Conservation (phyloP, 2,888 invertebrate genomes). For the Polydrusus pterygomalis region DNA sequence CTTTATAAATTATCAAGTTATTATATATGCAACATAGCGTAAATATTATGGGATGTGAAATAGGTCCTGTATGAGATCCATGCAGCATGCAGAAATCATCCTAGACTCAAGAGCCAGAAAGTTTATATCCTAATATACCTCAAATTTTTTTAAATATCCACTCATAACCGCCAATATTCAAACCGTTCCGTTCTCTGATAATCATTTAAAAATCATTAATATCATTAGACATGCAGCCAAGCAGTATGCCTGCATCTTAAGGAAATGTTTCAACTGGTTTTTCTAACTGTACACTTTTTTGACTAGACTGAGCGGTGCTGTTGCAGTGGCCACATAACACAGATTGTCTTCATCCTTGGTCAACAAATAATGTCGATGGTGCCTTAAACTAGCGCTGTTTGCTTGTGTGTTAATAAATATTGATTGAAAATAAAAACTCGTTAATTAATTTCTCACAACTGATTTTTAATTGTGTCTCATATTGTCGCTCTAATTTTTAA, state of each 20-base stretch:
- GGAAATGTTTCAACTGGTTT: constrained; percentile 19
- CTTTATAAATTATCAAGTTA: not conserved
- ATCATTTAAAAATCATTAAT: constrained; percentile 5
- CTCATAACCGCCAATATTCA: not conserved
- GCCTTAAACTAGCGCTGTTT: too few relatives aligned
- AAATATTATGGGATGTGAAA: not conserved
- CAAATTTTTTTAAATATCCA: not conserved
- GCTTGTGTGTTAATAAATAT: too few relatives aligned
- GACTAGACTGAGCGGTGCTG: constrained; percentile 21
- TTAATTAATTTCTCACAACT: not conserved
- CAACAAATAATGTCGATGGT: not conserved
- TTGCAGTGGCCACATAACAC: constrained; percentile 7
- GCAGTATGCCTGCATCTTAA: too few relatives aligned
- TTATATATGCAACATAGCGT: not conserved
- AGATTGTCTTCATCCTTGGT: not conserved
- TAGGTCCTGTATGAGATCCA: too few relatives aligned
- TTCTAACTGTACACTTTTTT: constrained; percentile 22
- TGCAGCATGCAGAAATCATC: too few relatives aligned
- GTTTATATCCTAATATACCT: too few relatives aligned
- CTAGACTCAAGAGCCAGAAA: too few relatives aligned
- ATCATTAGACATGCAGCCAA: not conserved
- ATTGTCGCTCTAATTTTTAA: not conserved
- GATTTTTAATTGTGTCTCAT: not conserved
- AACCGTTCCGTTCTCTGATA: not conserved
- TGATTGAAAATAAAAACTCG: too few relatives aligned